Base-by-base conservation (phyloP, 2,113 vertebrate genomes). In the Gnathonemus longibarbis region DNA sequence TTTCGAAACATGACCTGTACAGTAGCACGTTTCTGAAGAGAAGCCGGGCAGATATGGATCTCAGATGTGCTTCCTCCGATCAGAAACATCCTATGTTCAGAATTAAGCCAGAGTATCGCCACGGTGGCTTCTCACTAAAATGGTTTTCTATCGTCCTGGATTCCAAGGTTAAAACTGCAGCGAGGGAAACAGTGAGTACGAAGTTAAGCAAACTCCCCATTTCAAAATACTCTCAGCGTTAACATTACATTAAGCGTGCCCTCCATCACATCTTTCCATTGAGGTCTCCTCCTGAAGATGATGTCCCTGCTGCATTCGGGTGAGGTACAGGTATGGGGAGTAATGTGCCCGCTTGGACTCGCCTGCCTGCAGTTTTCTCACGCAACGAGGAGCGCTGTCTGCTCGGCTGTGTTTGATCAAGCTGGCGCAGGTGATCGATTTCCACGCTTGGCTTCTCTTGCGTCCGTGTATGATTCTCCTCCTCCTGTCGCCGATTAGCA, bases 401-500 rank as follows among this genome's bases (percentile, higher is more conserved):
- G 89, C 89, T 83, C 66, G 35, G 86, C 91, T 90, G 77, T 84
- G 89, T 92, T 90, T 93, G 80, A 91, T 89, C 58, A 92, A 90
- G 87, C 77, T 92, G 84, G 92, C 90, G 89, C 90, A 89, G 87
- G 92, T 92, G 92, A 92, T 85, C 88, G 52, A 92, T 91, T 58
- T 92, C 92, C 89, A 90, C 89, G 88, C 70, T 92, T 91, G 91
- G 92, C 83, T 90, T 89, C 35, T 77, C 89, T 84, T 62, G 84
- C 90, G 86, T 4, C 0, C 0, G 42, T 84, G 90, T 83, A 88
- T 88, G 83, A 52, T 86, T 86, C 88, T 49, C 49, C 90, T 90
- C 45, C 89, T 87, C 70, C 86, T 90, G 6, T 50, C 84, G 77
- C 35, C 52, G 91, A 93, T 90, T 89, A 90, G n/a, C 87, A 53